Evolutionary conservation across 2,888 invertebrate species (phyloP), one percentile per base, ranked within the genome.

Genomic region (Coenonympha arcania): DNA sequence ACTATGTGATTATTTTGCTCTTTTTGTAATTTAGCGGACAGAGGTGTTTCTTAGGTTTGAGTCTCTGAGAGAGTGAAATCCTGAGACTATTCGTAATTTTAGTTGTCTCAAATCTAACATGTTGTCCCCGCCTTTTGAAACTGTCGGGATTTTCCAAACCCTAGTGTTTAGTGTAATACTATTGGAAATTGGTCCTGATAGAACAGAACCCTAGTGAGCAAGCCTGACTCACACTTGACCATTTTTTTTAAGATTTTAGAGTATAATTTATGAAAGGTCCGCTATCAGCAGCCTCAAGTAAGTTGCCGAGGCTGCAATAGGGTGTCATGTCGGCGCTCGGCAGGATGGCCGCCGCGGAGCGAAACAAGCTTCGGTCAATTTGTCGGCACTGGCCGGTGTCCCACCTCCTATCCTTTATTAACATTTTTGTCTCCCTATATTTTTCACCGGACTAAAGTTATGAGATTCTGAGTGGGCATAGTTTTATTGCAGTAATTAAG

Each of bases 401-500:
- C 66, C 66, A 66, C 56, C 60, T 57, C 54, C 65, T 68, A 75
- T 76, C 75, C 71, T 70, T 72, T 75, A 76, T 73, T 68, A 73
- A 71, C 67, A 71, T 76, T 81, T 80, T 79, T 78, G 69, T 73
- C 60, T 59, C 65, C 59, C 70, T 69, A 73, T 69, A 73, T 77
- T 76, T 79, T 80, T 79, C 73, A 76, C 71, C 69, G 65, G 61
- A 66, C 65, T 70, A 71, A 69, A 78, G 69, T 76, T 78, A 80
- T 80, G 75, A 76, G 79, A 69, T 74, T 80, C 73, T 71, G 71
- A 71, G 71, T 69, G 70, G 68, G 71, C 74, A 75, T 78, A 71
- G 71, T 76, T 81, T 83, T 84, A 84, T 82, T 80, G 73, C 70
- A 69, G 83, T 75, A 78, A 81, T 84, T 82, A 76, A 85, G 84